Conservation (phyloP, 2,888 invertebrate genomes). For the Drosophila seclusa region DNA sequence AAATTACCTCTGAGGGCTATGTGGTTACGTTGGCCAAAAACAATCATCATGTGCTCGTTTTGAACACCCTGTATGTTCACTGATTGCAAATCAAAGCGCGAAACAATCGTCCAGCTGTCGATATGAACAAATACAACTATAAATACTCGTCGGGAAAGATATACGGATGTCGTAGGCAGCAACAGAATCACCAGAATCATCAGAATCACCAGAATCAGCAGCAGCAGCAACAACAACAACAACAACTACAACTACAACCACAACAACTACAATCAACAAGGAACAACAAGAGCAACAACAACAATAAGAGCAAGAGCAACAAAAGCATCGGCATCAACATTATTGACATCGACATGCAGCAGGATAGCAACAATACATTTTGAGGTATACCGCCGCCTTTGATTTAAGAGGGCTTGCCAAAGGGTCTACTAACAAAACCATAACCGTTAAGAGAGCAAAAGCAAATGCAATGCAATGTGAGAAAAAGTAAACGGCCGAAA, state of each 20-base stretch:
- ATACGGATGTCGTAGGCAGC: conserved; percentile 66
- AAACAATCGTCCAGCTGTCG: conserved; percentile 76
- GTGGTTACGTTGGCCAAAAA: conserved; percentile 98
- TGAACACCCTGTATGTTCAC: conserved; percentile 96
- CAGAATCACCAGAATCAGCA: conserved; percentile 38
- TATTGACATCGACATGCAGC: conserved; percentile 29
- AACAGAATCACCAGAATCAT: conserved; percentile 40
- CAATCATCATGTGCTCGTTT: conserved; percentile 98
- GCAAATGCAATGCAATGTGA: neutral
- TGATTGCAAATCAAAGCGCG: conserved; percentile 87
- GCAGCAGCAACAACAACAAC: conserved; percentile 38
- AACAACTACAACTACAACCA: conserved; percentile 35
- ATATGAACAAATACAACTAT: conserved; percentile 72
- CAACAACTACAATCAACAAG: conserved; percentile 34
- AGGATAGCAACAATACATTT: conserved; percentile 45
- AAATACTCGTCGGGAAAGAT: conserved; percentile 75
- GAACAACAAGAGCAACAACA: conserved; percentile 46
- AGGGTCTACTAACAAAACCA: conserved; percentile 10
- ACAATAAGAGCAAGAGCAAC: conserved; percentile 50
- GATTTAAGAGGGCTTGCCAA: conserved; percentile 20
- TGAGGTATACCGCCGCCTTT: conserved; percentile 38
- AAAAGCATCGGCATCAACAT: conserved; percentile 42
- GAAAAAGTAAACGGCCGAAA: conserved; percentile 11
- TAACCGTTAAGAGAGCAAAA: conserved; percentile 5
- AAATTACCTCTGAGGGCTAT: conserved; percentile 98